Evolutionary conservation across 30 jellyfish, hydroid and myxozoan genomes (phyloP).

Genomic region (Mastigias papua): DNA sequence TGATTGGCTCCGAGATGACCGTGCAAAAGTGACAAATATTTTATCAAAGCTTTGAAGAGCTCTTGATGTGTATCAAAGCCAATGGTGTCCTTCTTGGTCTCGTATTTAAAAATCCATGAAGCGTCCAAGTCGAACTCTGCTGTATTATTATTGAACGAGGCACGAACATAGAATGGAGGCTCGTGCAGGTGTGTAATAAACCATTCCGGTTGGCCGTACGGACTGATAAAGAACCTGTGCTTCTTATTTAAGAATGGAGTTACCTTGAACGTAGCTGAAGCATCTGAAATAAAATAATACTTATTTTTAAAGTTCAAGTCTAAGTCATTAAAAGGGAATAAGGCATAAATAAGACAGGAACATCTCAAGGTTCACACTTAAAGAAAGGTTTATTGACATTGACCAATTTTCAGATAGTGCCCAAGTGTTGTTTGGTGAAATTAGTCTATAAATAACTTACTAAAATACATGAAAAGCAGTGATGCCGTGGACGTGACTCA

Average conservation of each 20-base stretch:
- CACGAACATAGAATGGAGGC: conserved; percentile 84
- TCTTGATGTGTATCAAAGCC: conserved; percentile 70
- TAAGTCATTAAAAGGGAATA: no score
- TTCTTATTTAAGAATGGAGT: conserved; percentile 54
- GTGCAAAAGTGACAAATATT: conserved; percentile 59
- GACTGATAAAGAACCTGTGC: conserved; percentile 54
- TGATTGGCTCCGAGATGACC: conserved; percentile 55
- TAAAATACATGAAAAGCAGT: no score
- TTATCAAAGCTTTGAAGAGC: conserved; percentile 59
- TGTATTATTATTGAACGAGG: conserved; percentile 73
- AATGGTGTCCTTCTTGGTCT: conserved; percentile 37
- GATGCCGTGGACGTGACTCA: no score
- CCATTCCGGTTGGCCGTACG: conserved; percentile 79
- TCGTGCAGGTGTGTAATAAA: conserved; percentile 71
- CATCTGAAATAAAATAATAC: conserved; percentile 47
- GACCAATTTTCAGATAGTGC: no score
- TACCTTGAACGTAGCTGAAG: conserved; percentile 69
- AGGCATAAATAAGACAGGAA: no score
- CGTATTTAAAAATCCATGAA: conserved; percentile 58
- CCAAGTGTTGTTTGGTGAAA: no score
- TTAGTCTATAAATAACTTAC: no score
- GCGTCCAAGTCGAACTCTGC: conserved; percentile 73
- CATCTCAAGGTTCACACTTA: no score
- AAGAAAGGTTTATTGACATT: no score
- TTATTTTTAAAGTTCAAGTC: no score